Conservation (phyloP, 1,140 invertebrate genomes). For the Cydia pomonella region DNA sequence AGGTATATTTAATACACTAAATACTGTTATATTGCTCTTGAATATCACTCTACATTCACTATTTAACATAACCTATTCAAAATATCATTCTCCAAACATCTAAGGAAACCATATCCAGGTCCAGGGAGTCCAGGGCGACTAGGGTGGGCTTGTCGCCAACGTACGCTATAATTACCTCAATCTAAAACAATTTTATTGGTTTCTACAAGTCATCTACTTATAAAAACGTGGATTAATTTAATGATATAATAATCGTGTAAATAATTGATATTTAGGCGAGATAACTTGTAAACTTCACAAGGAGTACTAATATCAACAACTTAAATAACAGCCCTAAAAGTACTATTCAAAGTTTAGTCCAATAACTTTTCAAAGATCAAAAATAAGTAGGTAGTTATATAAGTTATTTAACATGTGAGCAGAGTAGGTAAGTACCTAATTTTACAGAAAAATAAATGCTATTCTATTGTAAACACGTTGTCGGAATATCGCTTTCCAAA, state of each 20-base stretch:
- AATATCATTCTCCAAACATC: constrained; percentile 10
- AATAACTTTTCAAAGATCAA: neutral
- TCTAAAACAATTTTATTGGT: constrained; percentile 19
- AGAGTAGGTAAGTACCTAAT: neutral
- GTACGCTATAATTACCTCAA: constrained; percentile 7
- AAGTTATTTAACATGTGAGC: neutral
- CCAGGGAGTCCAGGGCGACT: neutral
- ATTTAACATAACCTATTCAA: constrained; percentile 32
- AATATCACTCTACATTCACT: constrained; percentile 51
- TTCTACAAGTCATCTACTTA: constrained; percentile 28
- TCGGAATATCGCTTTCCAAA: constrained; percentile 49
- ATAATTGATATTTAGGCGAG: constrained; percentile 46
- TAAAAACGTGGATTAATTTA: constrained; percentile 32
- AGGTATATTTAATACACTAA: constrained; percentile 35
- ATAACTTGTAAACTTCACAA: constrained; percentile 34
- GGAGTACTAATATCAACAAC: constrained; percentile 16
- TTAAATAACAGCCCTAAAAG: constrained; percentile 20
- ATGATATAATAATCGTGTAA: constrained; percentile 40
- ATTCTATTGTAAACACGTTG: constrained; percentile 45
- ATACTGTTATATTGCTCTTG: constrained; percentile 64
- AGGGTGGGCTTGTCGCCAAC: neutral
- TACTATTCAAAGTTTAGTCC: constrained; percentile 4
- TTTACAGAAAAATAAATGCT: constrained; percentile 46
- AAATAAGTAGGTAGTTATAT: neutral
- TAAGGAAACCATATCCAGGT: neutral